Evolutionary conservation across 2,888 invertebrate species (phyloP), one percentile per base, ranked within the genome.

Genomic region (Trypoxylon attenuatum): DNA sequence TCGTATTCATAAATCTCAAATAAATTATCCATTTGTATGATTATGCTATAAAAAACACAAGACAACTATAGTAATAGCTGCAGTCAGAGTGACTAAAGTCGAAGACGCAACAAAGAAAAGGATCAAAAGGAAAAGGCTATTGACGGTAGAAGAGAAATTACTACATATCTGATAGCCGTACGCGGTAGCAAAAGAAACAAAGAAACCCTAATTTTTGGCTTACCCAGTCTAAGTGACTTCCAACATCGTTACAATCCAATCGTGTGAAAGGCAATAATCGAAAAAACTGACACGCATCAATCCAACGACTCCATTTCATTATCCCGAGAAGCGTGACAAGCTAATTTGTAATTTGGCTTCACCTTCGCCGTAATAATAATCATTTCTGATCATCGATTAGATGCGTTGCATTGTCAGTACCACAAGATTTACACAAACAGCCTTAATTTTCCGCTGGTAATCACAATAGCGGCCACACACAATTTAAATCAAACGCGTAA

Each of bases 401-500:
- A n/a, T n/a, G n/a, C n/a, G n/a, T n/a, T n/a, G n/a, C n/a, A n/a
- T n/a, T n/a, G n/a, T n/a, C n/a, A n/a, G n/a, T n/a, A n/a, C n/a
- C n/a, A n/a, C n/a, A n/a, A n/a, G n/a, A n/a, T n/a, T n/a, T n/a
- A n/a, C n/a, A n/a, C n/a, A n/a, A n/a, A n/a, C n/a, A n/a, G n/a
- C n/a, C n/a, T n/a, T n/a, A n/a, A n/a, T n/a, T n/a, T n/a, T n/a
- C n/a, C n/a, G n/a, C n/a, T n/a, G n/a, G n/a, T 41, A 21, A 19
- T 60, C 33, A 33, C 42, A 64, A 65, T 58, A 55, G 58, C 47
- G 53, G 46, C n/a, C n/a, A n/a, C n/a, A n/a, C 47, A 60, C 39
- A 42, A 69, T 59, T 69, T 57, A 63, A 67, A 67, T 21, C 50
- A 39, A 66, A 57, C 47, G 23, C 38, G 41, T 57, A 57, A 47